phyloP scores from a whole-genome alignment of 2,797 vertebrate genomes.

The Loris lydekkerianus region DNA sequence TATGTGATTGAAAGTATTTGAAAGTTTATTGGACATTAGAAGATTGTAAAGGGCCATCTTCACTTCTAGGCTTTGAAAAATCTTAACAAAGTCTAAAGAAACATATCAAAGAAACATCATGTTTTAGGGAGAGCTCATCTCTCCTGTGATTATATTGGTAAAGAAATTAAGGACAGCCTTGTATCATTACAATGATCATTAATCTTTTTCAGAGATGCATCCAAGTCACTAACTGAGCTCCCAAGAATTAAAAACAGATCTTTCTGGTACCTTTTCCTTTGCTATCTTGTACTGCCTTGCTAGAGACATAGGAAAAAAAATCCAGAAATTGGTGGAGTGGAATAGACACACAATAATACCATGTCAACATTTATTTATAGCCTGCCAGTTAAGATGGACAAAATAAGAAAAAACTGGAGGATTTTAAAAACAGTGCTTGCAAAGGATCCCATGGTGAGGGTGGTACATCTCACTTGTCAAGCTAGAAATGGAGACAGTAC shows the following conservation, averaged over 20 bases:
- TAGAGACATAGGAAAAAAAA: not conserved
- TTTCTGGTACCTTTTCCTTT: not conserved
- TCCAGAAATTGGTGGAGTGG: slow-evolving; percentile 61
- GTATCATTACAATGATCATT: slow-evolving; percentile 29
- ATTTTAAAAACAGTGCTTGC: slow-evolving; percentile 52
- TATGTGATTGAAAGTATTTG: slow-evolving; percentile 24
- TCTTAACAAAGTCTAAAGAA: slow-evolving; percentile 46
- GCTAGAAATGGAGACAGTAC: slow-evolving; percentile 69
- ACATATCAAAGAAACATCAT: not conserved
- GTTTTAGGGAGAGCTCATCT: slow-evolving; percentile 25
- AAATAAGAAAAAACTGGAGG: not conserved
- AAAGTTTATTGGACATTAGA: slow-evolving; percentile 17
- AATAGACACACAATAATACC: slow-evolving; percentile 62
- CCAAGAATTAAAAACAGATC: slow-evolving; percentile 48
- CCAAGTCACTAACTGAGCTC: slow-evolving; percentile 49
- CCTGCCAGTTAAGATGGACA: slow-evolving; percentile 41
- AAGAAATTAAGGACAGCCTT: slow-evolving; percentile 49
- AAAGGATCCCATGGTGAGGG: slow-evolving; percentile 64
- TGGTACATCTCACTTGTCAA: slow-evolving; percentile 65
- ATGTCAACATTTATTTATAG: slow-evolving; percentile 62
- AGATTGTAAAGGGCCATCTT: not conserved
- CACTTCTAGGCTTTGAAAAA: not conserved
- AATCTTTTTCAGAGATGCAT: slow-evolving; percentile 53
- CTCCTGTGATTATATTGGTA: not conserved
- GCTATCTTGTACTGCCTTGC: slow-evolving; percentile 24